Evolutionary conservation across 2,888 invertebrate species (phyloP), one percentile per base, ranked within the genome.

Genomic region (Phyllotreta striolata): DNA sequence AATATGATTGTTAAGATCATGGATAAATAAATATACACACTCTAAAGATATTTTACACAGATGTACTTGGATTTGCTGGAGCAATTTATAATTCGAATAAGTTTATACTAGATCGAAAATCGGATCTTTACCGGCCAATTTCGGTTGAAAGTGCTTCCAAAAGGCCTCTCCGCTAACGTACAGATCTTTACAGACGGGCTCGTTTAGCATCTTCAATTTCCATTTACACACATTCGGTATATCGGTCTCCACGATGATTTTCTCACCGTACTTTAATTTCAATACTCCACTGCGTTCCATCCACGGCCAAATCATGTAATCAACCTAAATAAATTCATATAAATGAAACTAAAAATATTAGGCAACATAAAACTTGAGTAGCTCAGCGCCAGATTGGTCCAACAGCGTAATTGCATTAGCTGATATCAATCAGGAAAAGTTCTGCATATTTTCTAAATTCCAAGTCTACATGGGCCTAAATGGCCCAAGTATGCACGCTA

Each of bases 261-360:
- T 72, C 52, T 72, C 66, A 3, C 73, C 73, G 10, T 78, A 63
- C 46, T 71, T 72, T 13, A 79, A 63, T 6, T 65, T 66, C 38
- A 78, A 59, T 9, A 67, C 58, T 6, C 74, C 77, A 5, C 74
- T 74, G 37, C 78, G 66, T 69, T 79, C 79, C 6, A 73, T 79
- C 78, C 77, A 80, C 3, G 80, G 80, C 79, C 79, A 80, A 49
- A 80, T 41, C 77, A 79, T 77, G 60, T 76, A 80, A 70, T 80
- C 80, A 34, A 79, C 70, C 78, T 78, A 54, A 54, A 1, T 12
- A 44, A 58, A 57, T 47, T 12, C 43, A 10, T 24, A 55, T 37
- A 44, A 13, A 14, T 13, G 3, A 41, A 24, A 24, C 24, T 24
- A 24, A 24, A 24, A 4, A 24, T 24, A 24, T 24, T 24, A 24